Base-by-base conservation (phyloP, 2,888 invertebrate genomes). In the Prostheceraeus crozeri region DNA sequence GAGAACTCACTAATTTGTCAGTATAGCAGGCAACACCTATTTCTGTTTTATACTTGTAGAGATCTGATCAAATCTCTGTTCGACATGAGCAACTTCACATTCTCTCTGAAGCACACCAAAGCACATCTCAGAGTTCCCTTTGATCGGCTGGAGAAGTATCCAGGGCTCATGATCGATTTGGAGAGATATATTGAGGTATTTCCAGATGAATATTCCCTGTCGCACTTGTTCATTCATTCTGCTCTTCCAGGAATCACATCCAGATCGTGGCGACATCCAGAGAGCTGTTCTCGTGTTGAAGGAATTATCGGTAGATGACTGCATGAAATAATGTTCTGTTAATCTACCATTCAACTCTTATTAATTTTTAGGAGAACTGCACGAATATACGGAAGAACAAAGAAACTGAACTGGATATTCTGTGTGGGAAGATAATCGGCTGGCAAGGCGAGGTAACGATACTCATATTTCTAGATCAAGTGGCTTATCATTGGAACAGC, bases 241-340 rank as follows among this genome's bases (percentile, higher is more conserved):
- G 14, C 55, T 51, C 23, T 64, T 69, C 10, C 64, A 79, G 78
- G 91, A 91, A 75, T 86, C 85, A 66, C 93, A 98, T 77, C 84
- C 86, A 0, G 98, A 98, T 76, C 82, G 94, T 65, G 96, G 96
- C 1, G 94, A 98, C 73, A 89, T 93, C 0, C 94, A 96, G 76
- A 82, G 96, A 65, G 90, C 94, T 40, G 86, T 90, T 64, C 84
- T 85, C 66, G 87, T 96, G 33, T 98, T 88, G 75, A 88, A 90
- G 75, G 93, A 94, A 70, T 86, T 98, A 70, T 85, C 89, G 67
- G 90, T 90, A 78, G 82, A 84, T 78, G 16, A 53, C 14, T 19
- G 6, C 45, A 11, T n/a, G 16, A 10, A 10, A 14, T 45, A n/a
- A n/a, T n/a, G n/a, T n/a, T n/a, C n/a, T n/a, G n/a, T n/a, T n/a